Evolutionary conservation across 2,113 vertebrate genomes (phyloP).

Genomic region (Noturus placidus): DNA sequence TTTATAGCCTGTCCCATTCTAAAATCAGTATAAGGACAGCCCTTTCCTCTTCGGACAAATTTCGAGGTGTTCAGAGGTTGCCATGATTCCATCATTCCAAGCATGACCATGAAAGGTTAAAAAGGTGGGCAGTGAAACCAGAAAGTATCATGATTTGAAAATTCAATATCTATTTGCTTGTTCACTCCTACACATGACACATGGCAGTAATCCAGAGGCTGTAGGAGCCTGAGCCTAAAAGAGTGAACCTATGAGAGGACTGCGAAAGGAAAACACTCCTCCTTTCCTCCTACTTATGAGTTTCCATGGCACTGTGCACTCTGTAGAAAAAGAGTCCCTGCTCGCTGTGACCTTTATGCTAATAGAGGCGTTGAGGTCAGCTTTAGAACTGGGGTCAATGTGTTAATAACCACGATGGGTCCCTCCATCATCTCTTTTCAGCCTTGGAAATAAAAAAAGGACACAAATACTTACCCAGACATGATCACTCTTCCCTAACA

Average conservation of each 20-base stretch:
- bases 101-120: neutral
- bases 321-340: neutral
- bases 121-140: neutral
- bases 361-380: conserved; percentile 56
- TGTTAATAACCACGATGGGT: conserved; percentile 64
- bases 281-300: conserved; percentile 48
- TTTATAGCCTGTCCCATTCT: neutral
- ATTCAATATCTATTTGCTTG: neutral
- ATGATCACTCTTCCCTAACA: conserved; percentile 44
- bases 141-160: neutral
- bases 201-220: neutral
- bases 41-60: neutral
- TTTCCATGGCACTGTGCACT: conserved; percentile 31
- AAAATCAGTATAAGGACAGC: neutral
- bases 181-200: neutral
- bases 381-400: conserved; percentile 65
- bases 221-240: conserved; percentile 38
- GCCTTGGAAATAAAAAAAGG: conserved; percentile 27
- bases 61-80: neutral
- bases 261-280: neutral
- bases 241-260: conserved; percentile 52
- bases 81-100: neutral
- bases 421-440: conserved; percentile 60
- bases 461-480: neutral
- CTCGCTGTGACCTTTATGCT: conserved; percentile 48